These are phyloP conservation scores for Chymomyza amoena DNA, from an alignment of 2,888 invertebrate species.

Conservation along the genomic window DNA sequence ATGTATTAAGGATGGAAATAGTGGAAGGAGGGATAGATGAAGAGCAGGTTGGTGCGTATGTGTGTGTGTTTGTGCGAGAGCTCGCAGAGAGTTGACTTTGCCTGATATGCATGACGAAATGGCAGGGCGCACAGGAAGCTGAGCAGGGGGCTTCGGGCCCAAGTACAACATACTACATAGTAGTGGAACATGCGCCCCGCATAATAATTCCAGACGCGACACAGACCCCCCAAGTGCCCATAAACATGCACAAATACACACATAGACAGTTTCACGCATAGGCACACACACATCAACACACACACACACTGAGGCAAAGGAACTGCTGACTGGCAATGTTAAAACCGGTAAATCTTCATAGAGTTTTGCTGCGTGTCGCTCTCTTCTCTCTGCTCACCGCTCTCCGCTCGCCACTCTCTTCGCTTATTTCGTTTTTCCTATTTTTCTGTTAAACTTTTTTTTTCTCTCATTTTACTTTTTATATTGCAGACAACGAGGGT, in stretches of 20 bases:
- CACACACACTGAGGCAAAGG: slow-evolving; percentile 31
- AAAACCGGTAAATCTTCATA: slow-evolving; percentile 73
- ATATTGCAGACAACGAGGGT: slow-evolving; percentile 63
- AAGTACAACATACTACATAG: neutral
- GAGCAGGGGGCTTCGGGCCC: slow-evolving; percentile 2
- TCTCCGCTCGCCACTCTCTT: too few relatives aligned
- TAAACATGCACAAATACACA: slow-evolving; percentile 2
- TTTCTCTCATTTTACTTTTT: slow-evolving; percentile 1
- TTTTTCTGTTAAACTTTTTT: slow-evolving; percentile 15
- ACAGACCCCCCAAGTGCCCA: slow-evolving; percentile 43
- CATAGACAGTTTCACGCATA: neutral
- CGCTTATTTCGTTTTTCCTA: slow-evolving; percentile 6
- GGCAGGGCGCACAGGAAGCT: slow-evolving; percentile 66
- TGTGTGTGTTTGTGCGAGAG: too few relatives aligned
- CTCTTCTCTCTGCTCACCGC: neutral
- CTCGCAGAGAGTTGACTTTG: slow-evolving; percentile 7
- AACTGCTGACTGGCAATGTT: slow-evolving; percentile 72
- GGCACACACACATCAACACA: slow-evolving; percentile 2
- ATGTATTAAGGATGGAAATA: too few relatives aligned
- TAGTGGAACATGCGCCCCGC: slow-evolving; percentile 44
- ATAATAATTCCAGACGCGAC: slow-evolving; percentile 71
- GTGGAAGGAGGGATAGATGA: neutral
- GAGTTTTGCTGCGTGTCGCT: slow-evolving; percentile 55
- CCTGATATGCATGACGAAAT: slow-evolving; percentile 61
- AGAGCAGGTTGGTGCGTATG: neutral